Percentiles rank a stretch among this genome's conserved stretches.
phyloP scores from a whole-genome alignment of 2,888 invertebrate genomes.

The Melanotus villosus region DNA sequence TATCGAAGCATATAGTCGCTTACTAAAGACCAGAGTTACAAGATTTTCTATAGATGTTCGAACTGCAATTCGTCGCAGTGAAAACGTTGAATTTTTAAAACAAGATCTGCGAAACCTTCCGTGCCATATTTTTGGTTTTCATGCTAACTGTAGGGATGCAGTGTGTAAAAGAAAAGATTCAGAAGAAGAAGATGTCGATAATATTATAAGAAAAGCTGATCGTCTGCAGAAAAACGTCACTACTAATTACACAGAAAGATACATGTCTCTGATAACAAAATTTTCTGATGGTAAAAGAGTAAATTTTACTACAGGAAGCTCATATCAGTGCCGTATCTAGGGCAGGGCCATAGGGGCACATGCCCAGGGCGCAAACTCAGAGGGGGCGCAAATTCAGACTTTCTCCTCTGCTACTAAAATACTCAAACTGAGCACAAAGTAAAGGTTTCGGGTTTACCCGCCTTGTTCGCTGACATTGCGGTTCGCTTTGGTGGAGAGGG shows the following conservation, averaged over 20 bases:
- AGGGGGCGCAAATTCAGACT: too few species aligned
- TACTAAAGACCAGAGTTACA: too few species aligned
- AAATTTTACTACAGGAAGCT: too few species aligned
- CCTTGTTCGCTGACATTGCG: too few species aligned
- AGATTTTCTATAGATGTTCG: background rate
- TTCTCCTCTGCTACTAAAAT: too few species aligned
- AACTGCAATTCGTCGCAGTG: background rate
- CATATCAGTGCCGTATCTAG: too few species aligned
- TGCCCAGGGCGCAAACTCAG: too few species aligned
- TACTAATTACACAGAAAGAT: slow-evolving; percentile 7
- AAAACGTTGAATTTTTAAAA: background rate
- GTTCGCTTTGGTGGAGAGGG: too few species aligned
- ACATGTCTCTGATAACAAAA: slow-evolving; percentile 7
- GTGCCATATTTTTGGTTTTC: background rate
- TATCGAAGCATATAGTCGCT: too few species aligned
- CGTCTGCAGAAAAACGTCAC: slow-evolving; percentile 1
- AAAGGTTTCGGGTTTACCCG: too few species aligned
- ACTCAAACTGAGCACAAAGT: too few species aligned
- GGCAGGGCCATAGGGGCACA: too few species aligned
- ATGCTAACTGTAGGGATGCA: background rate
- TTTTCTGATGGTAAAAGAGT: slow-evolving; percentile 15
- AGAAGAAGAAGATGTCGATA: background rate
- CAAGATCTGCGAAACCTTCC: slow-evolving; percentile 4
- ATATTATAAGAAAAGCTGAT: slow-evolving; percentile 11
- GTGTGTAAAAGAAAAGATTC: background rate